phyloP scores from a whole-genome alignment of 2,113 vertebrate genomes.

The Atlantisia rogersi region DNA sequence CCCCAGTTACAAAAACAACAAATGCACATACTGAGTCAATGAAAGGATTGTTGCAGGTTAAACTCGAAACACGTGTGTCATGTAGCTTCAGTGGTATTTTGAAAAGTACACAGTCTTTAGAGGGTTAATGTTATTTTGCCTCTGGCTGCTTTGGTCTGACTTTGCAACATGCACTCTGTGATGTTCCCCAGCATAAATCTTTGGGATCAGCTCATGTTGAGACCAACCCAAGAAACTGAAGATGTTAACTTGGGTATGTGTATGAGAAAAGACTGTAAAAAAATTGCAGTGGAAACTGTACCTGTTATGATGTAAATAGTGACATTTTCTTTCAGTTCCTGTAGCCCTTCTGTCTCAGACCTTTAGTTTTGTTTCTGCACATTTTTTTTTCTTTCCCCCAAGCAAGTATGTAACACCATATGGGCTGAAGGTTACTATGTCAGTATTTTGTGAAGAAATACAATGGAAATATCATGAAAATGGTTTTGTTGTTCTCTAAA shows the following conservation, averaged over 20 bases:
- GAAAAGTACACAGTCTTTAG: background rate
- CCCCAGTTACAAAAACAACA: background rate
- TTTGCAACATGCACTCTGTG: fast-evolving
- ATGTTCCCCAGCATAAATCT: background rate
- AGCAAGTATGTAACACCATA: background rate
- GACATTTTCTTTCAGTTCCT: background rate
- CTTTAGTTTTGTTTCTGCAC: background rate
- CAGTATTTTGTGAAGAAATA: background rate
- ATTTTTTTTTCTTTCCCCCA: background rate
- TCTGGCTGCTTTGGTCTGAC: background rate
- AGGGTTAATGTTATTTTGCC: background rate
- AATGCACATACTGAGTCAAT: fast-evolving
- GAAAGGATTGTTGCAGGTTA: background rate
- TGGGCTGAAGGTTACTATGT: background rate
- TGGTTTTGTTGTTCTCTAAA: background rate
- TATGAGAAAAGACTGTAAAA: background rate
- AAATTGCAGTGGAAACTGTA: background rate
- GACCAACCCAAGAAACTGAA: background rate
- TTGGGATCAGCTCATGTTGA: background rate
- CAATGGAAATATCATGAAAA: background rate
- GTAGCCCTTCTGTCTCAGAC: background rate
- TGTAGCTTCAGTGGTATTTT: background rate
- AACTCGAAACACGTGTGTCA: background rate
- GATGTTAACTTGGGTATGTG: background rate
- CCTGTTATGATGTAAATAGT: background rate